phyloP scores from a whole-genome alignment of 2,113 vertebrate species.

The Anhinga rufa region DNA sequence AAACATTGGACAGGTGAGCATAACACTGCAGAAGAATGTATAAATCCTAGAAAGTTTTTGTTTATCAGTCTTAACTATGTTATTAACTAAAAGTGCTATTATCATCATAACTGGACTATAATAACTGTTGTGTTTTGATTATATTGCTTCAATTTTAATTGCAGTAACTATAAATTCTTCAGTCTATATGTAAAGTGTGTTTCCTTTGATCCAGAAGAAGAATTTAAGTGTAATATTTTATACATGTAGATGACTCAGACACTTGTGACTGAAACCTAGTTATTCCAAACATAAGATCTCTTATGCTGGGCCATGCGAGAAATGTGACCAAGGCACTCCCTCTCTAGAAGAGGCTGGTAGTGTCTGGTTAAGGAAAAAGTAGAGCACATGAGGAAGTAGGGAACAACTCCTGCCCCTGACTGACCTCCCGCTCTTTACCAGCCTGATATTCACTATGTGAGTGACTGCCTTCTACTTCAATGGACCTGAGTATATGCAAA shows the following conservation, averaged over 20 bases:
- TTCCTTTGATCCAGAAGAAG: not conserved
- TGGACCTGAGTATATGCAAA: not conserved
- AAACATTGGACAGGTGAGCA: not conserved
- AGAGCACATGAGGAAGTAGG: not conserved
- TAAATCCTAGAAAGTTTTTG: not conserved
- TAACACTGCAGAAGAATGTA: not conserved
- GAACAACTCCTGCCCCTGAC: not conserved
- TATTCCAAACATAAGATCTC: not conserved
- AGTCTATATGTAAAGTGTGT: not conserved
- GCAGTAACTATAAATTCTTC: not conserved
- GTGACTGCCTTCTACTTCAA: not conserved
- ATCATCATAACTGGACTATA: not conserved
- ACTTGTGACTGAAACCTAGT: not conserved
- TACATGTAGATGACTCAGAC: not conserved
- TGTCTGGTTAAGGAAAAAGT: not conserved
- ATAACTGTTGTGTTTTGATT: not conserved
- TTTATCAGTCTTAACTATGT: not conserved
- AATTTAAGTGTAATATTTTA: not conserved
- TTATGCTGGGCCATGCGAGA: not conserved
- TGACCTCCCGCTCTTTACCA: fast-evolving
- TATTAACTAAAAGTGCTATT: not conserved
- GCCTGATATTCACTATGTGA: not conserved
- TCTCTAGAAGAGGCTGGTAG: not conserved
- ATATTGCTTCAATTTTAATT: not conserved
- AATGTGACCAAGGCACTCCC: not conserved